Evolutionary conservation across 2,888 invertebrate species (phyloP).

Genomic region (Entomobrya proxima): DNA sequence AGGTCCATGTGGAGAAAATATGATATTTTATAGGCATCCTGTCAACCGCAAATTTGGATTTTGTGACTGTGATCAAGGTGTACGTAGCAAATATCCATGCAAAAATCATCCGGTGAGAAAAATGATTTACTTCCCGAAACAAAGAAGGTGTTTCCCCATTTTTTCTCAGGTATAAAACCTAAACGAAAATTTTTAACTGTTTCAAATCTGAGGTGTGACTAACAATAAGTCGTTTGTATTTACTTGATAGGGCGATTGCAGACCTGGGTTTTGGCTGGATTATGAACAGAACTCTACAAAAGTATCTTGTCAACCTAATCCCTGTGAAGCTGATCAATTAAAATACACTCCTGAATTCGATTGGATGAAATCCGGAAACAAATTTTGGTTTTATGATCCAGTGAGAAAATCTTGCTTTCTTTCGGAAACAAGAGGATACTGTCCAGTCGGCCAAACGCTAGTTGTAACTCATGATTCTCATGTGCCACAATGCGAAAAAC

Average conservation of each 20-base stretch:
- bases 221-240: neutral
- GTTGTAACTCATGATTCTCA: constrained; percentile 61
- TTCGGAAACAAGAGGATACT: constrained; percentile 62
- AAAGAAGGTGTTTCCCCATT: constrained; percentile 51
- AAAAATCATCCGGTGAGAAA: constrained; percentile 55
- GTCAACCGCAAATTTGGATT: constrained; percentile 44
- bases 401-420: constrained; percentile 34
- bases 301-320: constrained; percentile 48
- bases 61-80: constrained; percentile 70
- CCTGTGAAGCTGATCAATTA: neutral
- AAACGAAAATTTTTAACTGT: neutral
- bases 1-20: constrained; percentile 61
- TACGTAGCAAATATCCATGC: constrained; percentile 31
- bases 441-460: constrained; percentile 46
- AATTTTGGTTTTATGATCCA: constrained; percentile 66
- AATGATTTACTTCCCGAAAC: constrained; percentile 38
- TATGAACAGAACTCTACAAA: neutral
- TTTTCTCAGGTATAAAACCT: constrained; percentile 62
- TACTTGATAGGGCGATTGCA: constrained; percentile 59
- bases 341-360: neutral
- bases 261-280: constrained; percentile 52
- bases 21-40: constrained; percentile 67
- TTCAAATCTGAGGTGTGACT: too few relatives aligned
- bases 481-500: constrained; percentile 49
- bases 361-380: neutral